Percentiles rank a stretch among this genome's conserved stretches.
phyloP scores from a whole-genome alignment of 2,113 vertebrate genomes.

The Gopherus evgoodei region DNA sequence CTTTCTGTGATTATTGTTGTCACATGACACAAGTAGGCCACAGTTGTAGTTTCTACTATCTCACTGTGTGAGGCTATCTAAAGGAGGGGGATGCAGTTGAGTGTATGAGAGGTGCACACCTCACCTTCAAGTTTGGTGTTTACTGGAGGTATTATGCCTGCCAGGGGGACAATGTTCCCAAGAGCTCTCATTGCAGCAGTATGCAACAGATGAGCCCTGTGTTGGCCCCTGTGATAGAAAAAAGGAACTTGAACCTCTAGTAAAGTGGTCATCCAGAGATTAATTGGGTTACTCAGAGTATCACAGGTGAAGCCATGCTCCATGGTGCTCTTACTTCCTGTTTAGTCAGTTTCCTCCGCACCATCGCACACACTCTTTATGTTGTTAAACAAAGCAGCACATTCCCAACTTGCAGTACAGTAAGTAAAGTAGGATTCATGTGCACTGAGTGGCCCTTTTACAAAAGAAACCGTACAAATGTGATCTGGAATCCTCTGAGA shows the following conservation, averaged over 20 bases:
- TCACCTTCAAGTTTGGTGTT: neutral
- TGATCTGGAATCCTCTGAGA: neutral
- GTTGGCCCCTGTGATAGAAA: neutral
- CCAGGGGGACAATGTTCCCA: too few relatives aligned
- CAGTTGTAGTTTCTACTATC: neutral
- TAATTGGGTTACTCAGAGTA: neutral
- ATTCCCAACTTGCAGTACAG: neutral
- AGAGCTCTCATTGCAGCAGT: too few relatives aligned
- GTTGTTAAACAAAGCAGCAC: neutral
- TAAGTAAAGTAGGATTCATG: neutral
- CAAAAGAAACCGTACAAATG: neutral
- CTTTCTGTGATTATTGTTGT: neutral
- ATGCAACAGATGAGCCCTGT: neutral
- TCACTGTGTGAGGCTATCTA: neutral
- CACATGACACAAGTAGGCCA: neutral
- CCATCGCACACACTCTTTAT: neutral
- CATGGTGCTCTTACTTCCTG: neutral
- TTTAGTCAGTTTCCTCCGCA: neutral
- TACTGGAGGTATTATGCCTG: too few relatives aligned
- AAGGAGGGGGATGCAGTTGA: neutral
- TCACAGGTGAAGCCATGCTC: neutral
- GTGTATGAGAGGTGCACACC: neutral
- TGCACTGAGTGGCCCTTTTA: too few relatives aligned
- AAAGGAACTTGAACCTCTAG: neutral
- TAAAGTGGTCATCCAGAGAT: too few relatives aligned